phyloP scores from a whole-genome alignment of 2,113 vertebrate species.

The Prolemur simus region DNA sequence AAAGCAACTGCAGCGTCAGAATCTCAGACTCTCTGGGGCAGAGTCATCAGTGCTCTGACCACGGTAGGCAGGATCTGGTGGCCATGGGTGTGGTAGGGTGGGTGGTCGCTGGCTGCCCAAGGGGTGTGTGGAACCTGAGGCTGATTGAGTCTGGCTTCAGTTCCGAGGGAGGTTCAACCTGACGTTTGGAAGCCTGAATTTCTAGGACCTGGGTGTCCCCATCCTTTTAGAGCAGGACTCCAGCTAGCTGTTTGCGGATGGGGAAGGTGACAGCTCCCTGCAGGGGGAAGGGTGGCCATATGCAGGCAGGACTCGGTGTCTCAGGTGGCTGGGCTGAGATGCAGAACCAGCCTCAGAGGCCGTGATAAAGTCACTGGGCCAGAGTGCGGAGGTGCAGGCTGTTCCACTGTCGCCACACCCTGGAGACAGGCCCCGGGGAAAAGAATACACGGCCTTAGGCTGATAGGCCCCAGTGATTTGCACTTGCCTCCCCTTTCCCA shows the following conservation, averaged over 20 bases:
- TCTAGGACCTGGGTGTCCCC: background rate
- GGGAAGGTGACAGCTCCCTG: background rate
- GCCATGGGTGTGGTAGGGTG: accelerated
- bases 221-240: background rate
- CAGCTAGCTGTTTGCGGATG: background rate
- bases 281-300: too few relatives aligned
- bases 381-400: background rate
- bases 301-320: too few relatives aligned
- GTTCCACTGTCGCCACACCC: too few relatives aligned
- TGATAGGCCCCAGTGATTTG: background rate
- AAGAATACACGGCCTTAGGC: background rate
- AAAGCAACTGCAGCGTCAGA: background rate
- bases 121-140: background rate
- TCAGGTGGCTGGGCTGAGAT: background rate
- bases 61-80: too few relatives aligned
- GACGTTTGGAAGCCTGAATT: background rate
- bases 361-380: too few relatives aligned
- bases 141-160: background rate
- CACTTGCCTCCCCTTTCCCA: background rate
- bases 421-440: background rate
- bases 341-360: background rate
- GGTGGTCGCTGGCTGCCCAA: background rate
- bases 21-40: background rate
- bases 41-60: background rate
- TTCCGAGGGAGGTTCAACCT: background rate